Base-by-base conservation (phyloP, 2,113 vertebrate genomes). In the Proteles cristata region DNA sequence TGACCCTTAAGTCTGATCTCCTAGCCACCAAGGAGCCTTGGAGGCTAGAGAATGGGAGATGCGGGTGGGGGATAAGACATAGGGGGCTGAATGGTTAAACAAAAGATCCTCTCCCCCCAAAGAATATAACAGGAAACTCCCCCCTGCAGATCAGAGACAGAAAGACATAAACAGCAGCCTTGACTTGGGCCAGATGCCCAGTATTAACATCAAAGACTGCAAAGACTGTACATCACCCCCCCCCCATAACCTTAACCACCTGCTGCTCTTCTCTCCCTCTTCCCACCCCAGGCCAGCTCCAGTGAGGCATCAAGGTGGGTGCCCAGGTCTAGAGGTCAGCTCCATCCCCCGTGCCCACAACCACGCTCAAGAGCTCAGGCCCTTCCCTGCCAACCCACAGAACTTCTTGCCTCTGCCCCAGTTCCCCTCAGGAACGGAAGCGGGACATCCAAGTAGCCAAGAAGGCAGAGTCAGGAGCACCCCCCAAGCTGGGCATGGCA, bases 101-200 rank as follows among this genome's bases (percentile, higher is more conserved):
- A 97, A 97, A 97, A 94, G 95, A 93, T 95, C 80, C 84, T 96
- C 92, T 74, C 53, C 79, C 90, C 69, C 89, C 50, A 89, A 95
- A 96, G 96, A 98, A 93, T 96, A 90, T 81, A 96, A 97, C 97
- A 98, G 97, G 97, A 98, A 98, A 95, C 85, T 92, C 73, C 88
- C 97, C 96, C 95, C 93, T 97, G 87, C 92, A 97, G 96, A 97
- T 96, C 97, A 96, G 92, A 97, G 84, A 88, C 97, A 96, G 89
- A 95, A 95, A 97, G 96, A 92, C 90, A 97, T 95, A 97, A 98
- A 98, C 98, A 98, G 97, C 85, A 96, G 97, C 95, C 90, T 68
- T 90, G 97, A 82, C 96, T 97, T 95, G 96, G 97, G 97, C 97
- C 96, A 94, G 74, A 96, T 88, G 97, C 97, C 97, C 96, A 95